Evolutionary conservation across 2,113 vertebrate genomes (phyloP).

Genomic region (Brachypodius melanocephalos): DNA sequence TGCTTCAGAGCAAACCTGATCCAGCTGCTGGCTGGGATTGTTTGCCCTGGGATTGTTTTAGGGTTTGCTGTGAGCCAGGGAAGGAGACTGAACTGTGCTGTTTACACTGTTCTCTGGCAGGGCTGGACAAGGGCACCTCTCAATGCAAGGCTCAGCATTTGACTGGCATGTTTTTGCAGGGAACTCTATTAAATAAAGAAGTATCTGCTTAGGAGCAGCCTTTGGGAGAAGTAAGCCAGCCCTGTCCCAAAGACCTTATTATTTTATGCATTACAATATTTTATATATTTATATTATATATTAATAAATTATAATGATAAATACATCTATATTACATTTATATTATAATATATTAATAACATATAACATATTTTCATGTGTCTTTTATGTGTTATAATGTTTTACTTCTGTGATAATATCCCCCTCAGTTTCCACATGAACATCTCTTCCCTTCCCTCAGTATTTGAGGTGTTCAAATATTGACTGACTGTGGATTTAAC

Average conservation of each 20-base stretch:
- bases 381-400: neutral
- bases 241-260: neutral
- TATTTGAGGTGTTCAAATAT: neutral
- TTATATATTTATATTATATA: neutral
- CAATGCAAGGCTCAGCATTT: neutral
- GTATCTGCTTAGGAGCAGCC: neutral
- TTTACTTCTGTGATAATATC: neutral
- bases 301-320: too few relatives aligned
- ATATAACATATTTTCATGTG: neutral
- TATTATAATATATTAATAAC: too few relatives aligned
- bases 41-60: neutral
- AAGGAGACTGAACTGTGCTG: neutral
- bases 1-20: neutral
- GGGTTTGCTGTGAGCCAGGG: neutral
- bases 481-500: neutral
- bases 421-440: neutral
- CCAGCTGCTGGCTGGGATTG: neutral
- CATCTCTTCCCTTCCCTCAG: neutral
- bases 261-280: neutral
- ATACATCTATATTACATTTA: too few relatives aligned
- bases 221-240: neutral
- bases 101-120: neutral
- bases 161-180: slow-evolving; percentile 36
- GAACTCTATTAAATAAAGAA: slow-evolving; percentile 23
- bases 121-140: neutral